Evolutionary conservation across 1,140 invertebrate genomes (phyloP).

Genomic region (Thaumatotibia leucotreta): DNA sequence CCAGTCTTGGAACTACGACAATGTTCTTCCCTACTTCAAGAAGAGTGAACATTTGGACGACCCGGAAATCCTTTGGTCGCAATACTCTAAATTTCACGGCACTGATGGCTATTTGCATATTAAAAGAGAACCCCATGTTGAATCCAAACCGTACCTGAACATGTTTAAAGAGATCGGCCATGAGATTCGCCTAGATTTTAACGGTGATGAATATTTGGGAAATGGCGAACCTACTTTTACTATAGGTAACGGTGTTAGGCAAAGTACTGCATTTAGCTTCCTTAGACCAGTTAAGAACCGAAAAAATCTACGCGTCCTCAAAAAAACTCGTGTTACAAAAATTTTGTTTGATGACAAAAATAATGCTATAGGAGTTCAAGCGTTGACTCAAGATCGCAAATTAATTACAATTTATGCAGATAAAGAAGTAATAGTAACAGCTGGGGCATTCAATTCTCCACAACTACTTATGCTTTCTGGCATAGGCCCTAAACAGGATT

Average conservation of each 20-base stretch:
- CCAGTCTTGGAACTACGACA: slow-evolving; percentile 83
- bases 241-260: slow-evolving; percentile 75
- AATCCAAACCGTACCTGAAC: slow-evolving; percentile 15
- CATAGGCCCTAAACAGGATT: slow-evolving; percentile 80
- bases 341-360: slow-evolving; percentile 80
- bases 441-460: slow-evolving; percentile 80
- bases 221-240: slow-evolving; percentile 56
- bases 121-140: not conserved
- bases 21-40: slow-evolving; percentile 66
- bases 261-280: slow-evolving; percentile 77
- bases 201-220: slow-evolving; percentile 18
- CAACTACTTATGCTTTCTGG: slow-evolving; percentile 84
- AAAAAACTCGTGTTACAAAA: slow-evolving; percentile 26
- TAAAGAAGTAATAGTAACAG: slow-evolving; percentile 80
- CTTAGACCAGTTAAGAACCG: slow-evolving; percentile 69
- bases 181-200: slow-evolving; percentile 17
- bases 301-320: slow-evolving; percentile 63
- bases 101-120: slow-evolving; percentile 20
- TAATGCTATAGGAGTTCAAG: slow-evolving; percentile 64
- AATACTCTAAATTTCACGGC: slow-evolving; percentile 16
- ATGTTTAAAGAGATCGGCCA: slow-evolving; percentile 24
- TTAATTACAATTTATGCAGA: slow-evolving; percentile 70
- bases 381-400: slow-evolving; percentile 58
- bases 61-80: slow-evolving; percentile 16
- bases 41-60: too few relatives aligned